These are phyloP conservation scores for Eidolon helvum DNA, from an alignment of 2,113 vertebrate genomes.

Conservation along the genomic window DNA sequence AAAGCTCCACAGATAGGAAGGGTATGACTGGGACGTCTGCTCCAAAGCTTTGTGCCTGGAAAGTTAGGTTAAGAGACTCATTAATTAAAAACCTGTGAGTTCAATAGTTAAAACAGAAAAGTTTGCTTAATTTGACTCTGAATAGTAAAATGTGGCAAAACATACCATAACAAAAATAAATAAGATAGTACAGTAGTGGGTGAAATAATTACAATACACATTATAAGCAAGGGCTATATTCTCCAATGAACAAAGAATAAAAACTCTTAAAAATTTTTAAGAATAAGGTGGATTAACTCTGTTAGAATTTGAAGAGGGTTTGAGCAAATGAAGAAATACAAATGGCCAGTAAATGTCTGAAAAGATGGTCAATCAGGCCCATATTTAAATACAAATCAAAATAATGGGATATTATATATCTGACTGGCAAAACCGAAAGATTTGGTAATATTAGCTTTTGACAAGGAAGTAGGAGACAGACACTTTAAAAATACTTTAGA, in stretches of 20 bases:
- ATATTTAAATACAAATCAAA: background rate
- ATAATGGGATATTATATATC: background rate
- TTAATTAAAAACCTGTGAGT: background rate
- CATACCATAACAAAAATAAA: background rate
- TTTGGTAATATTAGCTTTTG: background rate
- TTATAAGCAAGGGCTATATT: background rate
- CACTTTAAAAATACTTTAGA: background rate
- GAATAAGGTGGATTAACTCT: background rate
- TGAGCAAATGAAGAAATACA: slow-evolving; percentile 30
- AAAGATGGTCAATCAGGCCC: background rate
- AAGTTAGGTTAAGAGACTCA: background rate
- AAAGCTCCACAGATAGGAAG: background rate
- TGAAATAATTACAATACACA: background rate
- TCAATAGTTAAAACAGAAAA: background rate
- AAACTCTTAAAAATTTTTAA: background rate
- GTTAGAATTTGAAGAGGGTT: background rate
- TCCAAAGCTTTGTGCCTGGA: background rate
- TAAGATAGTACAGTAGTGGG: background rate
- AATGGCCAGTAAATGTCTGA: background rate
- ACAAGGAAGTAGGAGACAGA: background rate
- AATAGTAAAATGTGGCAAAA: background rate
- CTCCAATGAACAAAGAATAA: background rate
- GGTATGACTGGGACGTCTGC: background rate
- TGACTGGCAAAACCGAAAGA: background rate
- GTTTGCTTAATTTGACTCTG: background rate